phyloP scores from a whole-genome alignment of 2,888 invertebrate genomes.

The Noctua comes region DNA sequence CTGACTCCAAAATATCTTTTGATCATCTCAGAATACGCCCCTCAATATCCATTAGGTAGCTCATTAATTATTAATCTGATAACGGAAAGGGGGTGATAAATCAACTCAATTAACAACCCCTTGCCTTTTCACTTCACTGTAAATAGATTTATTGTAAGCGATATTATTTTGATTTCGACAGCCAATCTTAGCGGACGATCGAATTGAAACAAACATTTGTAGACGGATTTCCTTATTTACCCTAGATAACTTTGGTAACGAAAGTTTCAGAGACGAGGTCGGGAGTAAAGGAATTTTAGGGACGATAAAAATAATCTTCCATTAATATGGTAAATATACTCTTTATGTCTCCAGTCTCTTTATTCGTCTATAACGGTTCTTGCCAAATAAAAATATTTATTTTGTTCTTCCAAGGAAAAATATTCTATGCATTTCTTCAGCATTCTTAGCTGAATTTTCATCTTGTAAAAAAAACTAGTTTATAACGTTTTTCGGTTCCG shows the following conservation, averaged over 20 bases:
- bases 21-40: slow-evolving; percentile 37
- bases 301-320: slow-evolving; percentile 58
- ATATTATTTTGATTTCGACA: slow-evolving; percentile 52
- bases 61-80: slow-evolving; percentile 62
- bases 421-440: slow-evolving; percentile 41
- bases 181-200: slow-evolving; percentile 34
- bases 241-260: slow-evolving; percentile 28
- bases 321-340: slow-evolving; percentile 59
- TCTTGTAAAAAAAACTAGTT: slow-evolving; percentile 29
- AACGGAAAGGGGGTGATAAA: slow-evolving; percentile 46
- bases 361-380: slow-evolving; percentile 16
- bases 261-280: slow-evolving; percentile 27
- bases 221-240: slow-evolving; percentile 45
- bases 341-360: slow-evolving; percentile 21
- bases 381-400: slow-evolving; percentile 22
- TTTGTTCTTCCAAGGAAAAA: slow-evolving; percentile 8
- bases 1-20: slow-evolving; percentile 52
- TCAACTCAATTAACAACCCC: slow-evolving; percentile 52
- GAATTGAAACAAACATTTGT: slow-evolving; percentile 55
- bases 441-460: neutral
- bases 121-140: slow-evolving; percentile 44
- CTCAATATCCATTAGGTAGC: slow-evolving; percentile 47
- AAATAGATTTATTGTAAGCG: slow-evolving; percentile 47
- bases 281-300: slow-evolving; percentile 30
- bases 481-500: slow-evolving; percentile 24